Base-by-base conservation (phyloP, 2,888 invertebrate genomes). In the Timema cristinae region DNA sequence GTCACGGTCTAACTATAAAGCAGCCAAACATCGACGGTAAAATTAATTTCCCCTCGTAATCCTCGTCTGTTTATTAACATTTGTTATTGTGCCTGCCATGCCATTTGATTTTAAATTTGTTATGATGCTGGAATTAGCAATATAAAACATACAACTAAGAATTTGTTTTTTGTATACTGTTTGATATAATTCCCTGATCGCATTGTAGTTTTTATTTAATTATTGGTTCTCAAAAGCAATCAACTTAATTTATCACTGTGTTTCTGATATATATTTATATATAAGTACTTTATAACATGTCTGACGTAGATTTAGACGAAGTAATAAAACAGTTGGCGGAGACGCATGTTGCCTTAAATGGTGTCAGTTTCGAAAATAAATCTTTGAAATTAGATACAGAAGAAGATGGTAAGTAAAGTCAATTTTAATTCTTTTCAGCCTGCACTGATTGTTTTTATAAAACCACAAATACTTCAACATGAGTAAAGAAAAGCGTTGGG, bases 311-410 rank as follows among this genome's bases (percentile, higher is more conserved):
- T 63, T 6, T 63, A 15, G 63, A 63, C 16, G 47, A 63, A 5
- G 32, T 63, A 63, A 48, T 48, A 47, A 11, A 32, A 6, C 15
- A 32, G 47, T 63, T 63, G 48, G 63, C 32, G 48, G 16, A 63
- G 10, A 48, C 63, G 63, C 63, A 63, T 9, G 63, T 63, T 63
- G n/a, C 32, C 32, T 47, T 48, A 7, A 71, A 49, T 52, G 93
- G 94, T 68, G 89, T 97, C 15, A 91, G 91, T 79, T 96, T 95
- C 81, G 90, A 91, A 74, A 93, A 92, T 71, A 89, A 88, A 83
- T 90, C 90, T 0, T 81, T 93, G 69, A 94, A 94, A 83, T 86
- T 96, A 78, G 86, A 94, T 80, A 87, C 87, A 0, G 91, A 88
- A 69, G 86, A 88, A 72, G 92, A 95, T 85, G 95, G 95, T 95